phyloP scores from a whole-genome alignment of 2,888 invertebrate species.

The Gryllus longicercus region DNA sequence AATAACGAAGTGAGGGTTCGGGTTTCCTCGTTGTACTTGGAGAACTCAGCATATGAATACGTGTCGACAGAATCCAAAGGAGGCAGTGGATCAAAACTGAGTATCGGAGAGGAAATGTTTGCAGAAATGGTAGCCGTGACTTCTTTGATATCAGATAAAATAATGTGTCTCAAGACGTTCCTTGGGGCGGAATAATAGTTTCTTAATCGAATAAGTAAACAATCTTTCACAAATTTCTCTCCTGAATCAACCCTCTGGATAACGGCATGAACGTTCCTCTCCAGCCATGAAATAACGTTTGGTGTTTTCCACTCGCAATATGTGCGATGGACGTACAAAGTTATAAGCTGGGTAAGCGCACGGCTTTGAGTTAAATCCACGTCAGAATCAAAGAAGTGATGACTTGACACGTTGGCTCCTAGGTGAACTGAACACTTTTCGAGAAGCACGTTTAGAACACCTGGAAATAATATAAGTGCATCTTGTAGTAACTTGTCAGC shows the following conservation, averaged over 20 bases:
- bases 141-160: constrained; percentile 66
- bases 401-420: constrained; percentile 59
- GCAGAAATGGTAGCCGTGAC: constrained; percentile 50
- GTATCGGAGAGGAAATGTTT: constrained; percentile 55
- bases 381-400: constrained; percentile 51
- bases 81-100: constrained; percentile 75
- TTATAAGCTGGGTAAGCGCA: constrained; percentile 65
- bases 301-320: constrained; percentile 76
- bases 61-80: constrained; percentile 69
- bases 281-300: constrained; percentile 70
- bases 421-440: constrained; percentile 73
- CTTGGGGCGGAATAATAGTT: constrained; percentile 63
- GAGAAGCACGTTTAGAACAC: constrained; percentile 65
- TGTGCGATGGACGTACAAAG: constrained; percentile 70
- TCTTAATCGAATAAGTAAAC: constrained; percentile 56
- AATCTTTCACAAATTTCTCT: constrained; percentile 60
- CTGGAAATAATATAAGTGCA: constrained; percentile 78
- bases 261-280: constrained; percentile 63
- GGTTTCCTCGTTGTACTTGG: constrained; percentile 38
- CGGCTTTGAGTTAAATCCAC: constrained; percentile 51
- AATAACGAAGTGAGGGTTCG: constrained; percentile 53
- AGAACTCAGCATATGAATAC: constrained; percentile 55
- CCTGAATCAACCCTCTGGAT: constrained; percentile 59
- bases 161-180: constrained; percentile 65
- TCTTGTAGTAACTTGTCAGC: constrained; percentile 67